phyloP scores from a whole-genome alignment of 2,888 invertebrate species.

The Epinotia brunnichana region DNA sequence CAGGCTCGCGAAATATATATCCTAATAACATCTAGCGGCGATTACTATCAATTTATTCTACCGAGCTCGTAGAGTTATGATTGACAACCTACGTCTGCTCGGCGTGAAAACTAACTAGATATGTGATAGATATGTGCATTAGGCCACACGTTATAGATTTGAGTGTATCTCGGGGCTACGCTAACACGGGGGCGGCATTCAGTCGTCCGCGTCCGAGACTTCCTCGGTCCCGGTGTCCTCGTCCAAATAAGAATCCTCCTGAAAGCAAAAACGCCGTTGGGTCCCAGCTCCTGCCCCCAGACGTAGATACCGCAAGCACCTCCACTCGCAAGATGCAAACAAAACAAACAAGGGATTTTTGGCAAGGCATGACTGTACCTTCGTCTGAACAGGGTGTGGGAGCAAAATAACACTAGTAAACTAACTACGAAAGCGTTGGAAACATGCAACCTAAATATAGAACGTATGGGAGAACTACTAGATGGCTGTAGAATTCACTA shows the following conservation, averaged over 20 bases:
- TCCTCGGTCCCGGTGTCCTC: slow-evolving; percentile 81
- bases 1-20: slow-evolving; percentile 56
- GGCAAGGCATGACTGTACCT: slow-evolving; percentile 59
- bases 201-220: slow-evolving; percentile 78
- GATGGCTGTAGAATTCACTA: slow-evolving; percentile 81
- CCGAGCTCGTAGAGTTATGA: slow-evolving; percentile 60
- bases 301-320: slow-evolving; percentile 64
- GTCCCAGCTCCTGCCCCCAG: slow-evolving; percentile 59
- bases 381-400: slow-evolving; percentile 64
- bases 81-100: slow-evolving; percentile 56
- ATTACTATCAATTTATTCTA: slow-evolving; percentile 69
- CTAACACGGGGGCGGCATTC: slow-evolving; percentile 50
- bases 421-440: slow-evolving; percentile 61
- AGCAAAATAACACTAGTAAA: slow-evolving; percentile 53
- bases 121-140: slow-evolving; percentile 60
- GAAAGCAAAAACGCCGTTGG: slow-evolving; percentile 78
- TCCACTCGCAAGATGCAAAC: slow-evolving; percentile 44
- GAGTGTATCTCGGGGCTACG: slow-evolving; percentile 11
- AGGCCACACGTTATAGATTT: slow-evolving; percentile 29
- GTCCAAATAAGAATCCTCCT: slow-evolving; percentile 82
- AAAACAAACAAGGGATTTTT: slow-evolving; percentile 47
- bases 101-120: slow-evolving; percentile 59
- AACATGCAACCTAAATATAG: slow-evolving; percentile 67
- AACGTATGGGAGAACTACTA: slow-evolving; percentile 59
- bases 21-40: slow-evolving; percentile 66